Conservation (phyloP, 2,797 vertebrate genomes). For the Rhinophrynus dorsalis region DNA sequence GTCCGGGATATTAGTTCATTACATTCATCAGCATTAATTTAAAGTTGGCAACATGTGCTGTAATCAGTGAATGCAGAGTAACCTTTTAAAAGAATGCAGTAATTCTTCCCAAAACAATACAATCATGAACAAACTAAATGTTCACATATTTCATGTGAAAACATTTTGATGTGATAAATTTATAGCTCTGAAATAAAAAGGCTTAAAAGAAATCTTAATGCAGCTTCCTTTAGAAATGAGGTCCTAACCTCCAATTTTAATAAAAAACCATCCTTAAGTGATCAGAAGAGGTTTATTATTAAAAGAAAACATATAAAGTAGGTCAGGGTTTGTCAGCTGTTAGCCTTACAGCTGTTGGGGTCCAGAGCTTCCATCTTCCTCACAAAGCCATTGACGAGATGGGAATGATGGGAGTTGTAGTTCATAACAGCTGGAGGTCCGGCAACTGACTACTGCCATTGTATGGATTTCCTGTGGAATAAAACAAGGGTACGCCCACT, state of each 20-base stretch:
- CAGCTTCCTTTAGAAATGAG: conserved; percentile 2
- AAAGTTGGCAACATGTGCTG: not conserved
- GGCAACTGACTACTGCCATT: too few relatives aligned
- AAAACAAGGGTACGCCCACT: too few relatives aligned
- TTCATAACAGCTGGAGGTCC: too few relatives aligned
- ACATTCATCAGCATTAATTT: conserved; percentile 24
- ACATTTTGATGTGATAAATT: conserved; percentile 8
- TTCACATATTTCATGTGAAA: not conserved
- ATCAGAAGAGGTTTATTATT: too few relatives aligned
- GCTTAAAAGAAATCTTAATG: conserved; percentile 18
- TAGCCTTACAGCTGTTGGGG: too few relatives aligned
- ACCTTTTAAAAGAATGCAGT: not conserved
- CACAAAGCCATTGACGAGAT: too few relatives aligned
- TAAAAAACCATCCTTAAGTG: too few relatives aligned
- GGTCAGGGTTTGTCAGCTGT: too few relatives aligned
- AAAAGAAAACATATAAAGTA: too few relatives aligned
- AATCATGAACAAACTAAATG: conserved; percentile 12
- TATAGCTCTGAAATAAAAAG: conserved; percentile 24
- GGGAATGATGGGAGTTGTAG: too few relatives aligned
- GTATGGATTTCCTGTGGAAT: too few relatives aligned
- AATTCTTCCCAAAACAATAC: conserved; percentile 39
- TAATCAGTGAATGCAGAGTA: conserved; percentile 10
- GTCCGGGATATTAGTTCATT: not conserved
- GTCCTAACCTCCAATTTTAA: not conserved
- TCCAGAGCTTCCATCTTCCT: too few relatives aligned